Conservation (phyloP, 1,140 invertebrate genomes). For the Uloborus diversus region DNA sequence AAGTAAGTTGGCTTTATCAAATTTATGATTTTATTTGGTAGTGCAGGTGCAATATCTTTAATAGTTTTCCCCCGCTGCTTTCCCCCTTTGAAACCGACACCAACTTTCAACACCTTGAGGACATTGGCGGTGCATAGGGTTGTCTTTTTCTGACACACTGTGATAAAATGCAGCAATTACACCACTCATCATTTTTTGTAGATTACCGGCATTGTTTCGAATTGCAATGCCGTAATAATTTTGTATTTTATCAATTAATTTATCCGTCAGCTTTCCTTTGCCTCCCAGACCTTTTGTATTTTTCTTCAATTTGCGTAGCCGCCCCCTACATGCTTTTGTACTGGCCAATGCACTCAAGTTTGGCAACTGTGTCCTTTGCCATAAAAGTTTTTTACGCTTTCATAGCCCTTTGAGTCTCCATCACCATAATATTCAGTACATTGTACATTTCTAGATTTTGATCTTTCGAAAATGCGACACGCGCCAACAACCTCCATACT, state of each 20-base stretch:
- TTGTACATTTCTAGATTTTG: slow-evolving; percentile 30
- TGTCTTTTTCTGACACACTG: neutral
- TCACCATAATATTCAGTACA: slow-evolving; percentile 18
- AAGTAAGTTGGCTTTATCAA: slow-evolving; percentile 7
- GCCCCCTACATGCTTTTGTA: neutral
- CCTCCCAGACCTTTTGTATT: too few relatives aligned
- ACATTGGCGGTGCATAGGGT: slow-evolving; percentile 13
- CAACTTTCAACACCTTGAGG: neutral
- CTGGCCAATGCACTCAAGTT: neutral
- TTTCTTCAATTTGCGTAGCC: neutral
- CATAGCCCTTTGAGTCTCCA: slow-evolving; percentile 47
- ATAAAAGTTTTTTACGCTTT: slow-evolving; percentile 45
- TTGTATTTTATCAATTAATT: too few relatives aligned
- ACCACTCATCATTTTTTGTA: slow-evolving; percentile 2
- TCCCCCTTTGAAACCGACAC: slow-evolving; percentile 10
- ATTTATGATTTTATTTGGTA: slow-evolving; percentile 13
- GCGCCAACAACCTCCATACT: slow-evolving; percentile 57
- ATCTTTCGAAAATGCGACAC: slow-evolving; percentile 42
- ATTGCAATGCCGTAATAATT: slow-evolving; percentile 28
- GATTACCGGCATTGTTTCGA: slow-evolving; percentile 4
- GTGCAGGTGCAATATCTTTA: neutral
- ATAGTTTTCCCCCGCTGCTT: neutral
- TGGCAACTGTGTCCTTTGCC: neutral
- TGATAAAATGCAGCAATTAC: slow-evolving; percentile 28
- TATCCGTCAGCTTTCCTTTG: too few relatives aligned